Evolutionary conservation across 2,888 invertebrate genomes (phyloP).

Genomic region (Volucella inanis): DNA sequence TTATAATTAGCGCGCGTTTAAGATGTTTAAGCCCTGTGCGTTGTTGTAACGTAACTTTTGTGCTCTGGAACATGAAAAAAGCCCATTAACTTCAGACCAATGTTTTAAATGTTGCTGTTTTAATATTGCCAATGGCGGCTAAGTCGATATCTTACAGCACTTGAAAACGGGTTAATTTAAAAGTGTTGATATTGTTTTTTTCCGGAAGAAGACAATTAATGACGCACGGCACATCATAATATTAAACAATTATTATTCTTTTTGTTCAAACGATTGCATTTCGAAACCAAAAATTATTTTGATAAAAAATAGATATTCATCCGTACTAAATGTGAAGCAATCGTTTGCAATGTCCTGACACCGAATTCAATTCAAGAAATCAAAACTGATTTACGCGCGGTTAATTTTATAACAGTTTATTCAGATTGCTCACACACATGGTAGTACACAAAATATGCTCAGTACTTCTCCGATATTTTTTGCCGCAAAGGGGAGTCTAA

Average conservation of each 20-base stretch:
- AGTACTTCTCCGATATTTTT: constrained; percentile 10
- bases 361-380: neutral
- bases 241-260: constrained; percentile 1
- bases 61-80: too few relatives aligned
- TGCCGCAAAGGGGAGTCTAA: too few relatives aligned
- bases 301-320: neutral
- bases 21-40: too few relatives aligned
- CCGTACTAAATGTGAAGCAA: constrained; percentile 9
- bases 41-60: too few relatives aligned
- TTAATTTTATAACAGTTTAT: too few relatives aligned
- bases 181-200: neutral
- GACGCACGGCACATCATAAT: neutral
- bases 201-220: too few relatives aligned
- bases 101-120: neutral
- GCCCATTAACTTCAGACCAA: too few relatives aligned
- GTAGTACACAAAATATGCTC: constrained; percentile 39
- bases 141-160: neutral
- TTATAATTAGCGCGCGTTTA: too few relatives aligned
- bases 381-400: neutral
- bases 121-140: neutral
- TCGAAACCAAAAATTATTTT: neutral
- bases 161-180: neutral
- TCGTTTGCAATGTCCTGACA: constrained; percentile 3
- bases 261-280: constrained; percentile 3
- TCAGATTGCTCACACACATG: constrained; percentile 30